phyloP scores from a whole-genome alignment of 2,113 vertebrate species.

The Varanus salvator region DNA sequence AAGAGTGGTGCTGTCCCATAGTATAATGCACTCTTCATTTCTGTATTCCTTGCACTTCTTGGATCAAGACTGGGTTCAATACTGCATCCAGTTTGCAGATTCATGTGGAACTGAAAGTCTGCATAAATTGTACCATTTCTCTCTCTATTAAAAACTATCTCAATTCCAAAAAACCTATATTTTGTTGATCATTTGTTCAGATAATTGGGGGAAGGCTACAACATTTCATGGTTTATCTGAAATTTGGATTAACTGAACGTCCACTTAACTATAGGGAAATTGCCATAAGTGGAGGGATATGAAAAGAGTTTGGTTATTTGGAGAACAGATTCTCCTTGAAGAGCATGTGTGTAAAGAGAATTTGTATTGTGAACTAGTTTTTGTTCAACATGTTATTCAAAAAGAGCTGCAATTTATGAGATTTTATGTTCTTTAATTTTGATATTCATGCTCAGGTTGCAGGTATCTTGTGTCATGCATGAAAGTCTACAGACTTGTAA shows the following conservation, averaged over 20 bases:
- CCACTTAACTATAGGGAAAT: background rate
- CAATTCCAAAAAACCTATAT: background rate
- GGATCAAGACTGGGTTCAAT: background rate
- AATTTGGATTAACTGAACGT: background rate
- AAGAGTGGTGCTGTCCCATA: background rate
- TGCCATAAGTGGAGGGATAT: background rate
- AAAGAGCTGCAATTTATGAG: background rate
- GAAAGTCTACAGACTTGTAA: background rate
- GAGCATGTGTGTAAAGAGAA: background rate
- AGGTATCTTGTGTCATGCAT: background rate
- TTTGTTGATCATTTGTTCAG: background rate
- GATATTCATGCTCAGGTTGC: background rate
- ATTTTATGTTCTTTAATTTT: background rate
- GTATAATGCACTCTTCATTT: background rate
- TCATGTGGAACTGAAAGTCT: background rate
- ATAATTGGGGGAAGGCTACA: background rate
- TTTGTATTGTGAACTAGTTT: background rate
- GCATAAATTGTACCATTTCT: accelerated
- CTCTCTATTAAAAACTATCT: background rate
- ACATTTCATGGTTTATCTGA: background rate
- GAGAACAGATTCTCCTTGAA: background rate
- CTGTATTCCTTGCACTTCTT: accelerated
- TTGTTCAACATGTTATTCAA: background rate
- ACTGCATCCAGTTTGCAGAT: background rate
- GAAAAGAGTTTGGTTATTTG: background rate